Evolutionary conservation across 64 coral and sea anemone genomes (phyloP), one percentile per base, ranked within the genome.

Genomic region (Stichodactyla helianthus): DNA sequence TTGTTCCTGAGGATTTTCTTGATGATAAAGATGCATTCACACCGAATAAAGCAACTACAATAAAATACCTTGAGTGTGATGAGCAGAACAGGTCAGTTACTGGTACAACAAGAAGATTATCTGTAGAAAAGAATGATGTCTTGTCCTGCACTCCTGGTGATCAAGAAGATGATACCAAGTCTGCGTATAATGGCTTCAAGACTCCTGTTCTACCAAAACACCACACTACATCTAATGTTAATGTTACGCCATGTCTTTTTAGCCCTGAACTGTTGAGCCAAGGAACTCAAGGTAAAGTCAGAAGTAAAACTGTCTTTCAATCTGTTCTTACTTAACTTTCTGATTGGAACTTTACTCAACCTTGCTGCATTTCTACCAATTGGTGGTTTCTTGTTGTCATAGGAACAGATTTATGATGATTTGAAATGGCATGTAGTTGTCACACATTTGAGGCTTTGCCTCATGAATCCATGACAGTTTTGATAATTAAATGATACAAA

Each of bases 1-100:
- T 92, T 26, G 64, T 77, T 54, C 27, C 84, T 22, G 85, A 62
- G 20, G 90, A 92, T 60, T 92, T 92, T 25, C 58, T 82, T 53
- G 71, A 86, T 74, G 68, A 74, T 31, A 23, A 74, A 74, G 68
- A 74, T 27, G 11, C 68, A 31, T 82, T 57, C 23, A 20, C 25
- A 11, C 4, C 9, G 2, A 57, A 82, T 15, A 7, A 51, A 82
- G 79, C 6, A 54, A 18, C 79, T 27, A 54, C 51, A 18, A 10
- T 52, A 4, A 15, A 82, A 54, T n/a, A 52, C 7, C 79, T 8
- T 82, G 79, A 22, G 12, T 54, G 7, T 52, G 23, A 57, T 53
- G 54, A 53, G 53, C 79, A 82, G 17, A 54, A 82, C 27, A 16
- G 53, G 13, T 82, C 51, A 54, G 13, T 82, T 82, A 18, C 79